Evolutionary conservation across 2,797 vertebrate species (phyloP), one percentile per base, ranked within the genome.

Genomic region (Hybognathus amarus): DNA sequence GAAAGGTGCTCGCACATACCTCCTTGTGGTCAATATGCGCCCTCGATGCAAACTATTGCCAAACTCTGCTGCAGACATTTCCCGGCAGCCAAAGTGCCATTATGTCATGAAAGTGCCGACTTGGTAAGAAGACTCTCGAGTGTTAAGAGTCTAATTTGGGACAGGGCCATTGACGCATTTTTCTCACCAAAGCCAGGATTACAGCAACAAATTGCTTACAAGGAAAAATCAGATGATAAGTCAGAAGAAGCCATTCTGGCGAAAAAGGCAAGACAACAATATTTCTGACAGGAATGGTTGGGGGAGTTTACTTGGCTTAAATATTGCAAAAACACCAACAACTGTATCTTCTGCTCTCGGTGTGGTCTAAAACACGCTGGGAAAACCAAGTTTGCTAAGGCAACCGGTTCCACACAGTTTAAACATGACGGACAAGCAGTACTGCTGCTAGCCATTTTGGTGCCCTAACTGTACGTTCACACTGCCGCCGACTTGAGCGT

Each of bases 51-150:
- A 10, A 42, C 40, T 11, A 10, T 42, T 42, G 40, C 40, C 40
- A 42, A 11, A 45, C 42, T 45, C 42, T 45, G 42, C 42, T 12
- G 42, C 42, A 45, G 40, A 42, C 40, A 3, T 42, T 42, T 42
- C 40, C 40, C 40, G 0, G 9, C 40, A 3, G 10, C 10, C 10
- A 42, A 11, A 42, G 40, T 12, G 40, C 40, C 42, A 42, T 11
- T 11, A 11, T 10, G 2, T 42, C 40, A 42, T 42, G 40, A 42
- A 42, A 42, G 42, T 42, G 42, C 11, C 0, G 40, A 42, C 40
- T 11, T 2, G 2, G 11, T n/a, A n/a, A 42, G 40, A 10, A 11
- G 11, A 2, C 0, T 9, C 9, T 2, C 2, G 11, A 42, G 3
- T 42, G 11, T 42, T 42, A 3, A 42, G 10, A 3, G 42, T 42